phyloP scores from a whole-genome alignment of 2,797 vertebrate genomes.

The Pangasius djambal region DNA sequence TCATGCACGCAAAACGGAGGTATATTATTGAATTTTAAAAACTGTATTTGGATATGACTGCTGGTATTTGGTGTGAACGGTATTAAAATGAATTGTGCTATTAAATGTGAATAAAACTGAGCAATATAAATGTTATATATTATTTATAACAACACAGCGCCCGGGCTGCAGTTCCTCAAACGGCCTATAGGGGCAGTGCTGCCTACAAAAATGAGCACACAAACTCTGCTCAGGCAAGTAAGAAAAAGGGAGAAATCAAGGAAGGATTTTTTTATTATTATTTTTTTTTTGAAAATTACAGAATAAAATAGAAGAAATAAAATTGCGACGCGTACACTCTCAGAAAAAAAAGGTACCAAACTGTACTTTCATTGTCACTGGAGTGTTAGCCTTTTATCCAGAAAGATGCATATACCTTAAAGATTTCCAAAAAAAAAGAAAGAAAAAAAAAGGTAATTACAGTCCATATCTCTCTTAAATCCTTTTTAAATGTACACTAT shows the following conservation, averaged over 20 bases:
- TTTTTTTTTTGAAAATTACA: background rate
- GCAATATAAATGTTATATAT: slow-evolving; percentile 46
- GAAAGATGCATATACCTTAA: too few species aligned
- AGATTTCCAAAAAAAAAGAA: background rate
- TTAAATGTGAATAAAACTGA: slow-evolving; percentile 41
- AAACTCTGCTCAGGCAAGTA: too few species aligned
- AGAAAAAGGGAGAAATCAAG: background rate
- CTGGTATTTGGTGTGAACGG: slow-evolving; percentile 4
- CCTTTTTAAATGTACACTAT: background rate
- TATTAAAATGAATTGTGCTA: slow-evolving; percentile 35
- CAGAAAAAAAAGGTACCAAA: background rate
- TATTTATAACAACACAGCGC: slow-evolving; percentile 33
- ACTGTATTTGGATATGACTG: slow-evolving; percentile 20
- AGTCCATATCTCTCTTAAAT: background rate
- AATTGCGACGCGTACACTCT: background rate
- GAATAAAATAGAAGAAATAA: background rate
- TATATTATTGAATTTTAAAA: slow-evolving; percentile 21
- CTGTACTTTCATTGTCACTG: background rate
- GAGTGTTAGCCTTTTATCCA: background rate
- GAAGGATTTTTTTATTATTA: background rate
- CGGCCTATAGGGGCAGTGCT: slow-evolving; percentile 72
- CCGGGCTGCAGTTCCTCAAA: slow-evolving; percentile 56
- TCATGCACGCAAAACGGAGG: slow-evolving; percentile 13
- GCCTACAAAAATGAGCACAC: slow-evolving; percentile 70
- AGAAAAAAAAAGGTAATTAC: background rate